A percentile compares a stretch with the other conserved stretches of the same genome.
Conservation (phyloP, 2,888 invertebrate genomes). For the Agrochola lota region DNA sequence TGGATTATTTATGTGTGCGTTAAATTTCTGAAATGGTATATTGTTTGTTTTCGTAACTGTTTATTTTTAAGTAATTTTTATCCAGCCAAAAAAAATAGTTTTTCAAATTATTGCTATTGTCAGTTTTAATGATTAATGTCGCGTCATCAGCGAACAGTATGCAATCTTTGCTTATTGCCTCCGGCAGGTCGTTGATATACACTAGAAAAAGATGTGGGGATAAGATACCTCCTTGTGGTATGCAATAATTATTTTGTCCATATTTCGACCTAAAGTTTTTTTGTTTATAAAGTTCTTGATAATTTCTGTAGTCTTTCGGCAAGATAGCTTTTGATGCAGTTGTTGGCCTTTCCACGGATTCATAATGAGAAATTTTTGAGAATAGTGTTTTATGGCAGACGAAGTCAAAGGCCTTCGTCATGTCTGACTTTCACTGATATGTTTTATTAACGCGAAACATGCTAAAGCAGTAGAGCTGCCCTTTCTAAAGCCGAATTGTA, state of each 20-base stretch:
- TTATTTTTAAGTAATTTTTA: too few species aligned
- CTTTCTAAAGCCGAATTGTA: too few species aligned
- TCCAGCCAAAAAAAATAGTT: background rate
- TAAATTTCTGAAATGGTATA: too few species aligned
- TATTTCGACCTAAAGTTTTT: too few species aligned
- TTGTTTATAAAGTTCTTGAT: too few species aligned
- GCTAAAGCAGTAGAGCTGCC: too few species aligned
- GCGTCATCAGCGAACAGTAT: too few species aligned
- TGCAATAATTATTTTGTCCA: too few species aligned
- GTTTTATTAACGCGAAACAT: too few species aligned
- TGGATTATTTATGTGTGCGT: background rate
- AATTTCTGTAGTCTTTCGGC: background rate
- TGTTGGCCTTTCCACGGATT: background rate
- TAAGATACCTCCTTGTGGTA: background rate
- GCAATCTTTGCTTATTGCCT: too few species aligned
- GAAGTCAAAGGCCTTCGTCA: slow-evolving; percentile 1
- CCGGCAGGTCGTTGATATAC: background rate
- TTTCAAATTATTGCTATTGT: background rate
- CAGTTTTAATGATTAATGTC: too few species aligned
- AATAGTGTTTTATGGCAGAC: background rate
- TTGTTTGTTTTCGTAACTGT: too few species aligned
- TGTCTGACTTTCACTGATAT: background rate
- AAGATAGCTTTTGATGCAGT: background rate
- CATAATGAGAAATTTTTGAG: background rate
- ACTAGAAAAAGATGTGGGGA: background rate